Evolutionary conservation across 2,888 invertebrate genomes (phyloP).

Genomic region (Rotaria socialis): DNA sequence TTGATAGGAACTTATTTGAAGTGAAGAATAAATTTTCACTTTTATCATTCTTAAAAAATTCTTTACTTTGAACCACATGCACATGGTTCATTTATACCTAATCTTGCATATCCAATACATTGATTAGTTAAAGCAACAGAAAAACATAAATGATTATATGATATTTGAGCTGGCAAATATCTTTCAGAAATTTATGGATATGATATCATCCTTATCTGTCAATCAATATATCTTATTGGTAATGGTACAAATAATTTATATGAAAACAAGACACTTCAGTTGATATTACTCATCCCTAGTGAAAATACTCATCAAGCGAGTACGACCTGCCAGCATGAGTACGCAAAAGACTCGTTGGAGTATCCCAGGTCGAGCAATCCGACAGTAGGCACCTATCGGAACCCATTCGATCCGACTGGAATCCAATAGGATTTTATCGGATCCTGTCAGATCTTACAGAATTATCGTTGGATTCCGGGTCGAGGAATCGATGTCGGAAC

Average conservation of each 20-base stretch:
- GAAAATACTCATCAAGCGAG: no score
- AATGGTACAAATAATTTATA: slow-evolving; percentile 99
- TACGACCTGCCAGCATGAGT: no score
- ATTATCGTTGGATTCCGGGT: no score
- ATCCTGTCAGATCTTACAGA: no score
- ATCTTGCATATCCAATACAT: slow-evolving; percentile 89
- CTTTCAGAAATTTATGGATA: not conserved
- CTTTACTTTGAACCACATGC: slow-evolving; percentile 81
- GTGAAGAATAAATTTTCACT: slow-evolving; percentile 50
- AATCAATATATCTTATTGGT: slow-evolving; percentile 73
- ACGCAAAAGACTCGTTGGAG: no score
- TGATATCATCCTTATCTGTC: slow-evolving; percentile 56
- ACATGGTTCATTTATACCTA: slow-evolving; percentile 98
- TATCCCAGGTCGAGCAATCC: no score
- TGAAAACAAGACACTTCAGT: slow-evolving; percentile 97
- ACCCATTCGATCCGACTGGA: no score
- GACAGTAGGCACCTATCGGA: no score
- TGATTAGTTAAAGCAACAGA: slow-evolving; percentile 80
- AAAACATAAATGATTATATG: slow-evolving; percentile 79
- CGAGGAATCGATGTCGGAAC: no score
- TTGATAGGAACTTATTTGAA: slow-evolving; percentile 84
- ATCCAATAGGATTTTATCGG: no score
- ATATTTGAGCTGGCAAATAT: slow-evolving; percentile 41
- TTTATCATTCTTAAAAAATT: slow-evolving; percentile 25
- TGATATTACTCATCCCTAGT: slow-evolving; percentile 83